Percentiles rank a stretch among this genome's conserved stretches.
Evolutionary conservation across 2,888 invertebrate genomes (phyloP).

Genomic region (Hesperia comma): DNA sequence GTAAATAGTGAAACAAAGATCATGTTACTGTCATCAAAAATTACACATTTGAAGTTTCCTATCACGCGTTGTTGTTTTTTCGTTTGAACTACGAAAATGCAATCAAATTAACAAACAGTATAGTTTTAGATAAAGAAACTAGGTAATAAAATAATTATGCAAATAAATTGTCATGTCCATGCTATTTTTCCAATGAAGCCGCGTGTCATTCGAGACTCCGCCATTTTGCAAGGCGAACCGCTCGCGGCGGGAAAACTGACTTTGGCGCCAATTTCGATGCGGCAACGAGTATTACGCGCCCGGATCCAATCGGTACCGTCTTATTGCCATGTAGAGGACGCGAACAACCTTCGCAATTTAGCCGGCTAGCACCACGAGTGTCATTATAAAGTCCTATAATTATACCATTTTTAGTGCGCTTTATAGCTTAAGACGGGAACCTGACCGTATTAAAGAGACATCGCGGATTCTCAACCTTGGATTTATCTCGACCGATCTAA

Average conservation of each 20-base stretch:
- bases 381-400: slow-evolving; percentile 78
- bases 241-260: slow-evolving; percentile 80
- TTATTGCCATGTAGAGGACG: slow-evolving; percentile 17
- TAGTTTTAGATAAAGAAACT: background rate
- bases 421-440: slow-evolving; percentile 56
- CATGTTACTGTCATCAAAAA: too few relatives aligned
- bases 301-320: slow-evolving; percentile 51
- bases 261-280: slow-evolving; percentile 81
- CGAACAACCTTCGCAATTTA: slow-evolving; percentile 53
- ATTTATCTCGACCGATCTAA: slow-evolving; percentile 34
- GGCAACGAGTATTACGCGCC: slow-evolving; percentile 60
- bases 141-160: slow-evolving; percentile 20
- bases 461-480: slow-evolving; percentile 41
- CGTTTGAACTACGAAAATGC: too few relatives aligned
- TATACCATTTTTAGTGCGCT: slow-evolving; percentile 74
- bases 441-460: slow-evolving; percentile 52
- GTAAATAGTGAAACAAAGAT: too few relatives aligned
- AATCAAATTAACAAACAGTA: too few relatives aligned
- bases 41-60: too few relatives aligned
- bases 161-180: slow-evolving; percentile 58
- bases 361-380: slow-evolving; percentile 54
- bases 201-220: slow-evolving; percentile 79
- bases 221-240: slow-evolving; percentile 82
- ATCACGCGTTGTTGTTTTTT: too few relatives aligned
- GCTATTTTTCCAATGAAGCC: slow-evolving; percentile 54